Base-by-base conservation (phyloP, 2,113 vertebrate genomes). In the Athene noctua region DNA sequence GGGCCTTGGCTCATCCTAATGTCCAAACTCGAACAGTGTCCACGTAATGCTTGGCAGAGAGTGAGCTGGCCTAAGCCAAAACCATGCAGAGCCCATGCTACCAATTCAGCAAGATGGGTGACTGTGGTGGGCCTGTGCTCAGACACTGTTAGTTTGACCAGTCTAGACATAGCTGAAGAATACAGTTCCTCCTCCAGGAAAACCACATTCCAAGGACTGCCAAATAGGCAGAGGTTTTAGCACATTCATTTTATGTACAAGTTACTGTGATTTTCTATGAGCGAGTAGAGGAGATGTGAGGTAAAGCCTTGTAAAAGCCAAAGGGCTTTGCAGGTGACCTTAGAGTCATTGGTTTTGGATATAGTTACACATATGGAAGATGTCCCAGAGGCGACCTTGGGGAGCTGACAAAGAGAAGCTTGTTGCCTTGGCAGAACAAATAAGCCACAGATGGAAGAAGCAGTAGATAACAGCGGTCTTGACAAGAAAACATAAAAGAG, bases 401-500 rank as follows among this genome's bases (percentile, higher is more conserved):
- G 46, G n/a, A 91, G 52, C 61, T 89, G 92, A 89, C 91, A 94
- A 93, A 86, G 58, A 61, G 72, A 68, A 66, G n/a, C 49, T 91
- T 85, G 73, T 89, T 94, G 86, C 77, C 18, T 73, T 87, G 65
- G 65, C 86, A 94, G 86, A 86, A 89, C 70, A 91, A 92, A 91
- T 75, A 96, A 92, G 70, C 84, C 78, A 82, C 84, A 91, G 87
- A 85, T 91, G 77, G 61, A 88, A 95, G 49, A 68, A 92, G 40
- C 3, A 89, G 65, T 59, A 92, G 94, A 75, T 95, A 95, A 87
- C 38, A 65, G 40, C 40, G 82, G 58, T 81, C 83, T 75, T 96
- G 84, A 95, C 91, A 94, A 91, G 83, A 91, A 86, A 94, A 89
- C 70, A 54, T 95, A 49, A 94, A 94, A 94, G 58, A 86, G 63